Conservation (phyloP, 2,797 vertebrate species). For the Limosa lapponica region DNA sequence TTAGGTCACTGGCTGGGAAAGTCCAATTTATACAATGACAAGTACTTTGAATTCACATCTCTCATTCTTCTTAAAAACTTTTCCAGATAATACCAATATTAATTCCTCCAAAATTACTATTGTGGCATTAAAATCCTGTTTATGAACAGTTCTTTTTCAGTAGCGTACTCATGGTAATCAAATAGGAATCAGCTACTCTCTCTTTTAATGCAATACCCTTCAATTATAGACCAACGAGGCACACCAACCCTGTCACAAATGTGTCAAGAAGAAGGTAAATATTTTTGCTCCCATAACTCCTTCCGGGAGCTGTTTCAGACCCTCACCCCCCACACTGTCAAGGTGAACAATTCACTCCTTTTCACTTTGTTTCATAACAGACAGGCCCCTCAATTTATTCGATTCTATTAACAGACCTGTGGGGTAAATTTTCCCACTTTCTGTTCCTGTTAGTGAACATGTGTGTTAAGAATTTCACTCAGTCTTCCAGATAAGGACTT, state of each 20-base stretch:
- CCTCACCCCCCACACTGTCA: neutral
- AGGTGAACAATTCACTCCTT: neutral
- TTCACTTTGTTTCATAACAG: neutral
- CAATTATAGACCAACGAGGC: neutral
- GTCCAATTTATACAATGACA: neutral
- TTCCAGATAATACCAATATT: neutral
- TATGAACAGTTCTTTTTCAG: neutral
- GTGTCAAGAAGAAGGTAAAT: neutral
- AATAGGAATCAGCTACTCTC: neutral
- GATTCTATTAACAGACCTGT: neutral
- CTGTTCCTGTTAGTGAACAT: neutral
- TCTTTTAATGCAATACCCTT: neutral
- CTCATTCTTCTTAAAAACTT: neutral
- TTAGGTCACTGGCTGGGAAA: neutral
- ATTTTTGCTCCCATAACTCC: neutral
- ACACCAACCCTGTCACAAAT: neutral
- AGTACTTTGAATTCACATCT: neutral
- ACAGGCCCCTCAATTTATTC: neutral
- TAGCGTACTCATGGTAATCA: neutral
- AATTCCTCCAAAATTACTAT: neutral
- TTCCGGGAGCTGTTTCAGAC: neutral
- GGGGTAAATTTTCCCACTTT: neutral
- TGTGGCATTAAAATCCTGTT: neutral
- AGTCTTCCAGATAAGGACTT: neutral
- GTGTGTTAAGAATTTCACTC: neutral